phyloP scores from a whole-genome alignment of 1,140 invertebrate species.

The Drosophila lacteicornis region DNA sequence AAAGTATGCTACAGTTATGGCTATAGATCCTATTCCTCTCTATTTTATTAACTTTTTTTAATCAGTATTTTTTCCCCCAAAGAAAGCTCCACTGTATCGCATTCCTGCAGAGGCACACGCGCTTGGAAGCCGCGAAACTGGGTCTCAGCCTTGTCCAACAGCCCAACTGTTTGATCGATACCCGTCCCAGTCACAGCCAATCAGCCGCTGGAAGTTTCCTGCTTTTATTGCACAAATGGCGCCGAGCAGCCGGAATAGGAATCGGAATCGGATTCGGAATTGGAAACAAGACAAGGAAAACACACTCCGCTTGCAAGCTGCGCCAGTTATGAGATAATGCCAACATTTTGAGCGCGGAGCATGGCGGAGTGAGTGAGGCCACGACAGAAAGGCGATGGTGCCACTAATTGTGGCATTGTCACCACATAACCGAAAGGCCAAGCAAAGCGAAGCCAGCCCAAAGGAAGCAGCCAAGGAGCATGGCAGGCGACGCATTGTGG shows the following conservation, averaged over 20 bases:
- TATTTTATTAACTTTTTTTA: no score
- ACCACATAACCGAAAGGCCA: conserved; percentile 17
- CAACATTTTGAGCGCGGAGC: conserved; percentile 37
- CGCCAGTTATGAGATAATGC: conserved; percentile 64
- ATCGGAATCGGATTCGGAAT: conserved; percentile 17
- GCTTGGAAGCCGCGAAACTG: conserved; percentile 22
- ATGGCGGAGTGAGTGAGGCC: not conserved
- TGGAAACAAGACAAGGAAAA: conserved; percentile 33
- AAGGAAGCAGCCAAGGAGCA: conserved; percentile 1
- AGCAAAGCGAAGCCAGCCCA: not conserved
- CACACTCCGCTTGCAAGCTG: conserved; percentile 28
- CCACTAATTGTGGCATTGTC: conserved; percentile 80
- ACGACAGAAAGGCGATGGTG: conserved; percentile 44
- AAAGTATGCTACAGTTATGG: not conserved
- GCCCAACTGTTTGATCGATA: conserved; percentile 74
- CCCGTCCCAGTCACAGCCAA: conserved; percentile 31
- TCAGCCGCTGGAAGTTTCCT: conserved; percentile 53
- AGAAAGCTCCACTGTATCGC: conserved; percentile 11
- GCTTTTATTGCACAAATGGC: conserved; percentile 61
- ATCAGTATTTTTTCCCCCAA: no score
- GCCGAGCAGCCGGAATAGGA: conserved; percentile 48
- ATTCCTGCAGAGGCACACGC: conserved; percentile 24
- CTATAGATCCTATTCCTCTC: not conserved
- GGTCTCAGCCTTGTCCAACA: conserved; percentile 32
- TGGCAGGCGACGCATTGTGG: conserved; percentile 39